Conservation (phyloP, 1,140 invertebrate genomes). For the Lucilia cuprina region DNA sequence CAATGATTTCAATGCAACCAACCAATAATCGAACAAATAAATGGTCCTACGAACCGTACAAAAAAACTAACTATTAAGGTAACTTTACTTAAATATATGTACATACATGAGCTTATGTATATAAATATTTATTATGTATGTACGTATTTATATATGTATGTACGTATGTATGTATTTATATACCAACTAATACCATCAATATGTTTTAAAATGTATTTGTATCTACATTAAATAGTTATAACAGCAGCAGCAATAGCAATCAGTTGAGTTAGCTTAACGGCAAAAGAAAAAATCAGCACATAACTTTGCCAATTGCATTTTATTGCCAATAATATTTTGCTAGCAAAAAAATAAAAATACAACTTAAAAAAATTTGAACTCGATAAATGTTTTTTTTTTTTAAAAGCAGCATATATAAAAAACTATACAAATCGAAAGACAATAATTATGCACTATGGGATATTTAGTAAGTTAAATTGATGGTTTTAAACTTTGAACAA, state of each 20-base stretch:
- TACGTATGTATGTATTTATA: background rate
- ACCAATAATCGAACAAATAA: too few relatives aligned
- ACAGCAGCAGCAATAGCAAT: background rate
- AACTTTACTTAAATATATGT: too few relatives aligned
- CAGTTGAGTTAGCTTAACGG: background rate
- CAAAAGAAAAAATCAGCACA: conserved; percentile 19
- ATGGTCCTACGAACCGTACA: too few relatives aligned
- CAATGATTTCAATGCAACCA: background rate
- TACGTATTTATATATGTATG: too few relatives aligned
- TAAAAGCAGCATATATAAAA: background rate
- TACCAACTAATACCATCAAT: background rate
- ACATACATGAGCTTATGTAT: too few relatives aligned
- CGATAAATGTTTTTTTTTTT: conserved; percentile 30
- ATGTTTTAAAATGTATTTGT: background rate
- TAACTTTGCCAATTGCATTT: conserved; percentile 33
- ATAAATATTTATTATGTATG: too few relatives aligned
- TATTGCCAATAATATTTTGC: conserved; percentile 26
- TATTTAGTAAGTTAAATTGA: background rate
- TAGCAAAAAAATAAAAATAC: background rate
- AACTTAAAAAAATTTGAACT: conserved; percentile 2
- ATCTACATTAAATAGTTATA: background rate
- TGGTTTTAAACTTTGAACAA: too few relatives aligned
- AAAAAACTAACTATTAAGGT: too few relatives aligned
- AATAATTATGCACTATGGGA: conserved; percentile 21
- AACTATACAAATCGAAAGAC: background rate